phyloP scores from a whole-genome alignment of 2,113 vertebrate genomes.

The Plecotus auritus region DNA sequence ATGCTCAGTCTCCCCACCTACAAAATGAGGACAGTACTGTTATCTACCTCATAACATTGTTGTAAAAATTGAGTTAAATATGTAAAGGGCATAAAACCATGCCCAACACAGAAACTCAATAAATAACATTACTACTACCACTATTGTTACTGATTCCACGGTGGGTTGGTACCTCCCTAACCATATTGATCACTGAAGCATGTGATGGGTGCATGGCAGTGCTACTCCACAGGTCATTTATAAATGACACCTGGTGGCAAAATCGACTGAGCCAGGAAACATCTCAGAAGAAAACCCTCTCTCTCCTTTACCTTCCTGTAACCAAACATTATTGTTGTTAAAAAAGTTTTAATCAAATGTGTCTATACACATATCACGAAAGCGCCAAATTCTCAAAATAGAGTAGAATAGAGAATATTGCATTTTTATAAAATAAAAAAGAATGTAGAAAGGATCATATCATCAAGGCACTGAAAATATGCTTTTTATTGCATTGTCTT shows the following conservation, averaged over 20 bases:
- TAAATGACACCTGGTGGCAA: neutral
- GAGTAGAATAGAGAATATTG: neutral
- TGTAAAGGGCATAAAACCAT: neutral
- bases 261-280: neutral
- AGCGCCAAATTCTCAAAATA: neutral
- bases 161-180: neutral
- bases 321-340: neutral
- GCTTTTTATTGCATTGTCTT: slow-evolving; percentile 1
- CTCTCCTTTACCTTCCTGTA: neutral
- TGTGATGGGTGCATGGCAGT: no score
- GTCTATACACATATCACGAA: neutral
- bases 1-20: neutral
- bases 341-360: neutral
- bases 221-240: neutral
- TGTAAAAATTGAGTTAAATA: neutral
- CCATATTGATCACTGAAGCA: neutral
- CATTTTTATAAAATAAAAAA: slow-evolving; percentile 6
- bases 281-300: neutral
- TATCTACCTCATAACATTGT: neutral
- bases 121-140: neutral
- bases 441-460: neutral
- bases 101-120: neutral
- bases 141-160: neutral
- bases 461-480: neutral
- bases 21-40: neutral